phyloP scores from a whole-genome alignment of 2,113 vertebrate genomes.

The Oreamnos americanus region DNA sequence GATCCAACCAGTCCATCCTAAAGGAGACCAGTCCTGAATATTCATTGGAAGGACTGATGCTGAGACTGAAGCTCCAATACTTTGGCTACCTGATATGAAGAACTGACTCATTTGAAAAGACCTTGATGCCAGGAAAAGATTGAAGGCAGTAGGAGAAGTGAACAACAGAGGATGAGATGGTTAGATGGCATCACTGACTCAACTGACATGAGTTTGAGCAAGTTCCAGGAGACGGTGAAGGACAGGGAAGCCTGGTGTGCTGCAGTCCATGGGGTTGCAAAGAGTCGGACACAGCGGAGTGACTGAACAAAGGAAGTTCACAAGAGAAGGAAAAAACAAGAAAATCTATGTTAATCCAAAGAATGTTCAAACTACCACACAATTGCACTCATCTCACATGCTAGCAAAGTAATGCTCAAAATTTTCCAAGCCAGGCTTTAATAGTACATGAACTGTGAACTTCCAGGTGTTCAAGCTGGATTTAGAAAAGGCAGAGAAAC shows the following conservation, averaged over 20 bases:
- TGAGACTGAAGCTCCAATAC: not conserved
- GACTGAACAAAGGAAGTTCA: not conserved
- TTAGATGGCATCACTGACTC: not conserved
- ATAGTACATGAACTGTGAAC: not conserved
- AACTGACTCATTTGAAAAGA: not conserved
- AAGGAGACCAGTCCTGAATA: not conserved
- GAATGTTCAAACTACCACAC: not conserved
- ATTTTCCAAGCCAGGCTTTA: not conserved
- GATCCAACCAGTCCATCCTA: not conserved
- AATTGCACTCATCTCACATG: not conserved
- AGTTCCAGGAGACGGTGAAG: not conserved
- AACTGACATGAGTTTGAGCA: not conserved
- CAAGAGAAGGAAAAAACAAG: not conserved
- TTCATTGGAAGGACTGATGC: not conserved
- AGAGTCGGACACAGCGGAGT: fast-evolving
- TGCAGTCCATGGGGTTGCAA: not conserved
- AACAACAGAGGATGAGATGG: not conserved
- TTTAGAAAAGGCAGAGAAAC: not conserved
- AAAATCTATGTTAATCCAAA: not conserved
- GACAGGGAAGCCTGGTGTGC: not conserved
- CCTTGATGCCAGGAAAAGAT: not conserved
- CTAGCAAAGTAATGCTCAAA: not conserved
- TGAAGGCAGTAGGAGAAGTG: not conserved
- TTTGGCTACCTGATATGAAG: not conserved
- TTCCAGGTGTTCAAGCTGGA: not conserved